These are phyloP conservation scores for Rhizomys pruinosus DNA, from an alignment of 2,113 vertebrate genomes.

Conservation along the genomic window DNA sequence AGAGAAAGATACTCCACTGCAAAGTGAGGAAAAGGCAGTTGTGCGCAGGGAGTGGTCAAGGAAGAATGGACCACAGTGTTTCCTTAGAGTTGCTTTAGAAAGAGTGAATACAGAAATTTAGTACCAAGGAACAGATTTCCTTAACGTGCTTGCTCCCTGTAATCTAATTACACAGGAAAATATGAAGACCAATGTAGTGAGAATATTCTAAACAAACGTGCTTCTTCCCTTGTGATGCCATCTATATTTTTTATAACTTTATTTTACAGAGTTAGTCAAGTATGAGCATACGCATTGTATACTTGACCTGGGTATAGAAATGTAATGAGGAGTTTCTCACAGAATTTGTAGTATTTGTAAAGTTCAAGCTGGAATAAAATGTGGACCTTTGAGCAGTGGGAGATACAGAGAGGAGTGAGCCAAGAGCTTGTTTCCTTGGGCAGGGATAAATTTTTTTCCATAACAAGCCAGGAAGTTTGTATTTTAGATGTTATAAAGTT, in stretches of 20 bases:
- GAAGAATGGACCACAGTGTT: neutral
- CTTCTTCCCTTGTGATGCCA: neutral
- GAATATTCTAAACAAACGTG: neutral
- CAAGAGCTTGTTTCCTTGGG: neutral
- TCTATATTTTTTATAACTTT: neutral
- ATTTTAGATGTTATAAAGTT: neutral
- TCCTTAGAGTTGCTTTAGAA: neutral
- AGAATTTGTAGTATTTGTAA: neutral
- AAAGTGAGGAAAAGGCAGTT: neutral
- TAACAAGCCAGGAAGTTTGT: neutral
- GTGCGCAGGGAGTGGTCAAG: too few relatives aligned
- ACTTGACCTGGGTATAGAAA: neutral
- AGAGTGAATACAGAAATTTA: neutral
- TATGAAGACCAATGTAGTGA: neutral
- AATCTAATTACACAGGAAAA: neutral
- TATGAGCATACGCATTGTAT: neutral
- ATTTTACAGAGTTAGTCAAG: neutral
- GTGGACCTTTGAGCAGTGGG: neutral
- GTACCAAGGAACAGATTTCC: neutral
- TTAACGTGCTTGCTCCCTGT: neutral
- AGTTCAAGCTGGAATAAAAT: neutral
- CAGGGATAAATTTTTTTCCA: neutral
- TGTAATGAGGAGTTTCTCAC: neutral
- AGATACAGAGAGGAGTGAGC: neutral
- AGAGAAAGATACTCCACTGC: neutral